phyloP scores from a whole-genome alignment of 2,797 vertebrate genomes.

The Leucoraja ocellata region DNA sequence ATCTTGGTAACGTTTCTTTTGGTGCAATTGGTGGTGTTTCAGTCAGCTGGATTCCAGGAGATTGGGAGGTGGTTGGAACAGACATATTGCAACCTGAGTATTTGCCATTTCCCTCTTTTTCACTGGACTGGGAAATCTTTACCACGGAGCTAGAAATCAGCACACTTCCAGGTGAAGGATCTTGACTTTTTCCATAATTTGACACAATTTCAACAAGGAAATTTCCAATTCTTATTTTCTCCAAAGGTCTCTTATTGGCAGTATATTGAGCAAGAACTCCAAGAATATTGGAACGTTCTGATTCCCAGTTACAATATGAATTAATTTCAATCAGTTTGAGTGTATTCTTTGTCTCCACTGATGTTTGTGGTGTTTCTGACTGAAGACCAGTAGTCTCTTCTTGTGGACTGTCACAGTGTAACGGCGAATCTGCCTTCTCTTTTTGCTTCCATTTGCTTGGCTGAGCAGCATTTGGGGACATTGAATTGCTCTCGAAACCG shows the following conservation, averaged over 20 bases:
- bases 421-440: too few species aligned
- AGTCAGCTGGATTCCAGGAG: not conserved
- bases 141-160: conserved; percentile 71
- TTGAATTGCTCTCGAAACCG: too few species aligned
- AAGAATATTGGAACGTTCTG: conserved; percentile 66
- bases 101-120: conserved; percentile 56
- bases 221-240: conserved; percentile 68
- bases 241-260: conserved; percentile 62
- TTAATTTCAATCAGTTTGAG: conserved; percentile 79
- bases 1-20: not conserved
- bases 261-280: conserved; percentile 72
- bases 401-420: too few species aligned
- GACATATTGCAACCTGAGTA: not conserved
- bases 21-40: not conserved
- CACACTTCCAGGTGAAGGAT: conserved; percentile 40
- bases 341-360: conserved; percentile 44
- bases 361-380: not conserved
- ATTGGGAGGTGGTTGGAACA: not conserved
- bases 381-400: not conserved
- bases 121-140: conserved; percentile 67
- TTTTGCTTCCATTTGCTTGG: too few species aligned
- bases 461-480: too few species aligned
- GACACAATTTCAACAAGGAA: conserved; percentile 70
- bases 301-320: conserved; percentile 76
- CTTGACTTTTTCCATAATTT: conserved; percentile 56